A percentile compares a stretch with the other conserved stretches of the same genome.
Conservation (phyloP, 2,113 vertebrate species). For the Myotis yumanensis region DNA sequence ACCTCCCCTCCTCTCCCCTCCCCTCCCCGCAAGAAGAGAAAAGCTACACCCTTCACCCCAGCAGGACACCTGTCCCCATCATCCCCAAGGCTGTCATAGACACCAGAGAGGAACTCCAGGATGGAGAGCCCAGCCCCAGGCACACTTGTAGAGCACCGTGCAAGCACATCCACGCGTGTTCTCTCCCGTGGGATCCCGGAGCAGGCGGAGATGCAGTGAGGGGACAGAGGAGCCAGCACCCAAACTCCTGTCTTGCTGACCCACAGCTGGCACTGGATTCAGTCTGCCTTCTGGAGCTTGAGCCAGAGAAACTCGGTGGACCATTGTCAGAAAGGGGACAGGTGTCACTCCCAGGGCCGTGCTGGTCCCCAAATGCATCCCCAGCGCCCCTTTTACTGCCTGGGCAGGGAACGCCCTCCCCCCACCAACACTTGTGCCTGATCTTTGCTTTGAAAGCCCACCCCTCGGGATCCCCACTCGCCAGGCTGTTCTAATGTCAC, state of each 20-base stretch:
- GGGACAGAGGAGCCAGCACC: fast-evolving
- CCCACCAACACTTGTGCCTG: too few species aligned
- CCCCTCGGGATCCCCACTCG: neutral
- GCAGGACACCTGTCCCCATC: neutral
- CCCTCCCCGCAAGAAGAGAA: neutral
- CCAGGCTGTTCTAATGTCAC: too few species aligned
- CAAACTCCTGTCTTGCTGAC: fast-evolving
- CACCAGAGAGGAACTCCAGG: neutral
- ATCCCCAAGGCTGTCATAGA: neutral
- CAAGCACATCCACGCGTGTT: fast-evolving
- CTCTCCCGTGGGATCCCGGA: fast-evolving
- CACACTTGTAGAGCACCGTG: fast-evolving
- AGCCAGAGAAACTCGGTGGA: neutral
- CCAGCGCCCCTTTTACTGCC: neutral
- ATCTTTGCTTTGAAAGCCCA: neutral
- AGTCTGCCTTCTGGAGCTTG: neutral
- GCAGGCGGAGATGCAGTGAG: fast-evolving
- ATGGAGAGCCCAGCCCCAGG: fast-evolving
- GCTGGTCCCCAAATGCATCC: neutral
- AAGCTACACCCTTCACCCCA: neutral
- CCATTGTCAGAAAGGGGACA: neutral
- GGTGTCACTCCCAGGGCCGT: neutral
- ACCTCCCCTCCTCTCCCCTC: too few species aligned
- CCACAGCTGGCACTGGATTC: fast-evolving
- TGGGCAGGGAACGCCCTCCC: neutral